phyloP scores from a whole-genome alignment of 1,140 invertebrate genomes.

The Drosophila kepulauana region DNA sequence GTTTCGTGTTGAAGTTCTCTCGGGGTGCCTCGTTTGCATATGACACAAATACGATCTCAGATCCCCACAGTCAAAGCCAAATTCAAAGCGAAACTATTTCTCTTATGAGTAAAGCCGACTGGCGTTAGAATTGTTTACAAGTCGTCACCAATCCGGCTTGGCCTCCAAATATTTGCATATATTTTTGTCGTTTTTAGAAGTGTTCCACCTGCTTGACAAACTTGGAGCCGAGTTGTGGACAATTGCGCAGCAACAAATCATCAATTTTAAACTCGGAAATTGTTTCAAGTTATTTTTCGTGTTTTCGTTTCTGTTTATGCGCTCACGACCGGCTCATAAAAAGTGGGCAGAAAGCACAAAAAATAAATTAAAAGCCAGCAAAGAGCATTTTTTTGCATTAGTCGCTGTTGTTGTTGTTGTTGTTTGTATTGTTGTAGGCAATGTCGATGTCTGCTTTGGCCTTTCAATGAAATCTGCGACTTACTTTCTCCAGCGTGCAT shows the following conservation, averaged over 20 bases:
- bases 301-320: conserved; percentile 42
- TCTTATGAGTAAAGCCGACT: conserved; percentile 53
- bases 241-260: conserved; percentile 52
- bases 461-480: conserved; percentile 40
- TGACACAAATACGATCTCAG: conserved; percentile 61
- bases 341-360: neutral
- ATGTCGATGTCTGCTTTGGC: conserved; percentile 23
- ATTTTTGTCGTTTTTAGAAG: conserved; percentile 53
- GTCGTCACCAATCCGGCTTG: conserved; percentile 63
- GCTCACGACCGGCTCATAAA: conserved; percentile 65
- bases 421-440: conserved; percentile 16
- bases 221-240: conserved; percentile 6
- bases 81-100: conserved; percentile 35
- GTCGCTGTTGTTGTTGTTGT: conserved; percentile 22
- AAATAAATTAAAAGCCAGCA: conserved; percentile 10
- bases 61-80: neutral
- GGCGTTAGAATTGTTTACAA: conserved; percentile 54
- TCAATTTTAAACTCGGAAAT: conserved; percentile 52
- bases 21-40: conserved; percentile 65
- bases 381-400: conserved; percentile 35
- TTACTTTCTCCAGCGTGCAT: conserved; percentile 68
- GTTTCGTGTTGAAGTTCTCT: conserved; percentile 40
- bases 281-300: conserved; percentile 27
- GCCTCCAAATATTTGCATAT: conserved; percentile 75
- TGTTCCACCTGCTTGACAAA: conserved; percentile 43